phyloP scores from a whole-genome alignment of 1,140 invertebrate genomes.

The Cotesia glomerata region DNA sequence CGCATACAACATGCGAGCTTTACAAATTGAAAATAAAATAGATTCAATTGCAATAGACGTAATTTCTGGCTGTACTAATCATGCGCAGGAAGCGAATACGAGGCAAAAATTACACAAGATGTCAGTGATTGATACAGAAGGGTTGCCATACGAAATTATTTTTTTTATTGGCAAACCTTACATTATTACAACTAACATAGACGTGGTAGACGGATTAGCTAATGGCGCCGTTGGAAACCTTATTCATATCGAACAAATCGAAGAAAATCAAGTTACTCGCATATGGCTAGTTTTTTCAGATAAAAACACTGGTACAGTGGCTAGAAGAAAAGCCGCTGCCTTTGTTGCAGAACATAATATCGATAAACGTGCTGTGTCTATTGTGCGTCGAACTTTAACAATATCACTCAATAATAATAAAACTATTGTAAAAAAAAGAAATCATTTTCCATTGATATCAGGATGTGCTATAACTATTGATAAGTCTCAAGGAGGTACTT shows the following conservation, averaged over 20 bases:
- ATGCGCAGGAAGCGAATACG: neutral
- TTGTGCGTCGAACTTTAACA: no score
- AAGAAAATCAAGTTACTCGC: no score
- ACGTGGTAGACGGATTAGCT: neutral
- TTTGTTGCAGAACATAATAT: no score
- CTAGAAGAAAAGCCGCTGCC: no score
- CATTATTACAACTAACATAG: constrained; percentile 3
- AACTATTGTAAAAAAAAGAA: no score
- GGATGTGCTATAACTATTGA: no score
- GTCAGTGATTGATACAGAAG: neutral
- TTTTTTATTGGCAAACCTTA: neutral
- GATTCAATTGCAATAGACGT: neutral
- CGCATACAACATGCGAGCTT: constrained; percentile 32
- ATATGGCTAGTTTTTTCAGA: no score
- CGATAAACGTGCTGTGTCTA: no score
- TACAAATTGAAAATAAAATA: constrained; percentile 30
- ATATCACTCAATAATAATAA: no score
- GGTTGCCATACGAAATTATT: constrained; percentile 6
- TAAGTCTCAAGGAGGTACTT: constrained; percentile 44
- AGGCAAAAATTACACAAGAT: constrained; percentile 8
- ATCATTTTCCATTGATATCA: no score
- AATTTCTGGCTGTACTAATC: neutral
- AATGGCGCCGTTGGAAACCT: neutral
- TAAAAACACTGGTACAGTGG: no score
- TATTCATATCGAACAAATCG: neutral